Evolutionary conservation across 2,888 invertebrate species (phyloP).

Genomic region (Cremastobaeus sp.): DNA sequence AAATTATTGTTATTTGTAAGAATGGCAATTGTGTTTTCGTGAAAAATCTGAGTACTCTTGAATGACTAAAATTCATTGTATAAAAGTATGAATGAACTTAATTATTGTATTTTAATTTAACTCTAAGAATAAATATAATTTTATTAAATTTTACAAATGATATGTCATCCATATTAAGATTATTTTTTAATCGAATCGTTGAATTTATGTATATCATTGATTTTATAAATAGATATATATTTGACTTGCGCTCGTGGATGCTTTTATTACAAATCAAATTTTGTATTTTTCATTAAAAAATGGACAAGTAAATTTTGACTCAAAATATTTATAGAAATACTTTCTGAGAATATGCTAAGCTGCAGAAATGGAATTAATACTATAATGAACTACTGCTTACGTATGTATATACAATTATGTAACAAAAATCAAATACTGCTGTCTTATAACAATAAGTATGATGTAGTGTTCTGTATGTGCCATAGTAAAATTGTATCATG

Average conservation of each 20-base stretch:
- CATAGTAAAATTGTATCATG: conserved; percentile 47
- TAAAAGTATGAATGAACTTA: conserved; percentile 8
- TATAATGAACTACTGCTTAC: background rate
- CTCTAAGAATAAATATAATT: background rate
- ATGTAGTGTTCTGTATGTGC: conserved; percentile 45
- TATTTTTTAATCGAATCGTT: no score
- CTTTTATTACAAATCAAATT: no score
- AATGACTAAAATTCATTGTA: conserved; percentile 12
- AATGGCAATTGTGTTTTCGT: conserved; percentile 14
- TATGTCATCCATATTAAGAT: background rate
- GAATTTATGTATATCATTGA: background rate
- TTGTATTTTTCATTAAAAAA: no score
- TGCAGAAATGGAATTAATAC: background rate
- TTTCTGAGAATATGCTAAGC: background rate
- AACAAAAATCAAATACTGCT: conserved; percentile 37
- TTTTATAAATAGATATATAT: background rate
- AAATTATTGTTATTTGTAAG: conserved; percentile 30
- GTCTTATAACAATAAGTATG: conserved; percentile 25
- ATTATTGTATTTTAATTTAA: background rate
- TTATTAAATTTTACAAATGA: background rate
- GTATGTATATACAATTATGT: conserved; percentile 32
- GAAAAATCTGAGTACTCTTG: conserved; percentile 4
- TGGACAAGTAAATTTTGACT: no score
- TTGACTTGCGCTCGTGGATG: background rate
- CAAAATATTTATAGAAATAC: background rate